Conservation (phyloP, 53 echinoderm and acorn worm genomes). For the Crossaster papposus region DNA sequence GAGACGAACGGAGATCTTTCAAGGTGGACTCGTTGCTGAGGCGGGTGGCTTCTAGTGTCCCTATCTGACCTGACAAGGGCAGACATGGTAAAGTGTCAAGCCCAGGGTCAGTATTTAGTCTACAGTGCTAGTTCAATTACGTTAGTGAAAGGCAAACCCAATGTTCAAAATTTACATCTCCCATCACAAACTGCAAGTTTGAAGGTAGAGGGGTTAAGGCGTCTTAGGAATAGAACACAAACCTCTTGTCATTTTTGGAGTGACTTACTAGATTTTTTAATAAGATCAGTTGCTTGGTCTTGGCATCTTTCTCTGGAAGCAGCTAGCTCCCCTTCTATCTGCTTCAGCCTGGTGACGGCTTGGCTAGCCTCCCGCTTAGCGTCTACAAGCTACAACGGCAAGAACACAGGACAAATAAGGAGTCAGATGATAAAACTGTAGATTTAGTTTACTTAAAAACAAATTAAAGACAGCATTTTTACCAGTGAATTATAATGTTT, state of each 20-base stretch:
- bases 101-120: no score
- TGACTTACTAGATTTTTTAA: slow-evolving; percentile 94
- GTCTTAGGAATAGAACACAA: background rate
- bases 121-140: no score
- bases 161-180: no score
- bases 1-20: slow-evolving; percentile 75
- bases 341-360: slow-evolving; percentile 78
- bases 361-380: slow-evolving; percentile 73
- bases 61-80: slow-evolving; percentile 74
- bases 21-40: slow-evolving; percentile 91
- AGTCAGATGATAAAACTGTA: no score
- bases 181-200: no score
- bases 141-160: no score
- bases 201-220: no score
- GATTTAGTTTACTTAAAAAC: no score
- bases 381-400: slow-evolving; percentile 57
- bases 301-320: slow-evolving; percentile 90
- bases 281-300: slow-evolving; percentile 85
- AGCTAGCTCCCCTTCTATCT: slow-evolving; percentile 87
- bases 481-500: no score
- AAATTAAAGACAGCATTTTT: no score
- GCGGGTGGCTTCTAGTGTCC: slow-evolving; percentile 88
- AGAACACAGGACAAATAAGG: no score
- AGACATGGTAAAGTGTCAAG: background rate
- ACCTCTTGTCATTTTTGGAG: background rate